These are phyloP conservation scores for Drosophila ercepeae DNA, from an alignment of 1,140 invertebrate genomes.

Conservation along the genomic window DNA sequence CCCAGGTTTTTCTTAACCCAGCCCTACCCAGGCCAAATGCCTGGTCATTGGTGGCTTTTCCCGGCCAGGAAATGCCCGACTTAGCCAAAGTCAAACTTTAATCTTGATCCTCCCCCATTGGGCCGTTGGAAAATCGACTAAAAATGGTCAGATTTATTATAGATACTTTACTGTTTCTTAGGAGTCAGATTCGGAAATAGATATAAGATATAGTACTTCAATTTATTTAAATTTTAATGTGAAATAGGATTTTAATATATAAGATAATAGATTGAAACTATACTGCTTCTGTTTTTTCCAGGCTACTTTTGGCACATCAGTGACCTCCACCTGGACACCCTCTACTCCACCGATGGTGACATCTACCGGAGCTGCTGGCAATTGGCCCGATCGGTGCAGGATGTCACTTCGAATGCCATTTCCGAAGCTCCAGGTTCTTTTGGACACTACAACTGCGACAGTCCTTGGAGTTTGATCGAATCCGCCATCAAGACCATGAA, in stretches of 20 bases:
- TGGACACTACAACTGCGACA: conserved; percentile 94
- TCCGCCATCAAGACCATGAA: conserved; percentile 93
- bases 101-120: conserved; percentile 11
- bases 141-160: not conserved
- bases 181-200: no score
- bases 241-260: not conserved
- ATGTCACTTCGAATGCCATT: conserved; percentile 15
- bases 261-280: no score
- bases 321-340: conserved; percentile 93
- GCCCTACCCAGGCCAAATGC: conserved; percentile 24
- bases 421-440: conserved; percentile 86
- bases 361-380: conserved; percentile 85
- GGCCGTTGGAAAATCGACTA: not conserved
- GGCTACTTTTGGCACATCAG: conserved; percentile 97
- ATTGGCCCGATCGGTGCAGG: conserved; percentile 37
- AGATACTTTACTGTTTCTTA: not conserved
- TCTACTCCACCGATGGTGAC: conserved; percentile 90
- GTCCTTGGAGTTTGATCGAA: conserved; percentile 92
- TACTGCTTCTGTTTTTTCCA: conserved; percentile 86
- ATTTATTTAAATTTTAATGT: no score
- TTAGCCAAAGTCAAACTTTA: conserved; percentile 32
- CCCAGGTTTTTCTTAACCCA: conserved; percentile 20
- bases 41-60: conserved; percentile 57
- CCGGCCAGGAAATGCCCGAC: conserved; percentile 55
- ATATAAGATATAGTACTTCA: no score